Percentiles rank a stretch among this genome's conserved stretches.
These are phyloP conservation scores for Eupithecia dodoneata DNA, from an alignment of 2,888 invertebrate genomes.

Conservation along the genomic window DNA sequence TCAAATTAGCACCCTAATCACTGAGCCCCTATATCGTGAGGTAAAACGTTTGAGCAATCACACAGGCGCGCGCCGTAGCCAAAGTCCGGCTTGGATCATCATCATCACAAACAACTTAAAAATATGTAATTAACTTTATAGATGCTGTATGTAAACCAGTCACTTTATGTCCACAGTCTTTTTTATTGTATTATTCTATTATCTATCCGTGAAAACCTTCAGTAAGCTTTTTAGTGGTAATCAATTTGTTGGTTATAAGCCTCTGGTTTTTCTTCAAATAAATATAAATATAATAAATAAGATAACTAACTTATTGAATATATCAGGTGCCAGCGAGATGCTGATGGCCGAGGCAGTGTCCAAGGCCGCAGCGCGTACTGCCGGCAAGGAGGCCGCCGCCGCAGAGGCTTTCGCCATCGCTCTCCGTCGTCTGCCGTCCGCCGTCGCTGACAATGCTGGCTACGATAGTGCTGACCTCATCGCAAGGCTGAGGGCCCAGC, in stretches of 20 bases:
- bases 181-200: too few species aligned
- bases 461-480: slow-evolving; percentile 98
- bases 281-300: background rate
- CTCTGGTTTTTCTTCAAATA: too few species aligned
- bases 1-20: background rate
- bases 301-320: background rate
- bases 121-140: too few species aligned
- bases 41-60: background rate
- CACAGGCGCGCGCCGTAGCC: too few species aligned
- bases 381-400: slow-evolving; percentile 98
- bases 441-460: slow-evolving; percentile 99
- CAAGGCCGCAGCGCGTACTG: slow-evolving; percentile 91
- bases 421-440: slow-evolving; percentile 94
- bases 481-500: slow-evolving; percentile 95
- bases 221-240: too few species aligned
- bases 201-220: too few species aligned
- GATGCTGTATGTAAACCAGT: too few species aligned
- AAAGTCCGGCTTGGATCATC: background rate
- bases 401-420: slow-evolving; percentile 97
- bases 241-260: too few species aligned
- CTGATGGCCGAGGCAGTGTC: slow-evolving; percentile 97
- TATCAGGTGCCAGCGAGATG: slow-evolving; percentile 94
- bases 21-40: background rate
- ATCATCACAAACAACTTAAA: background rate
- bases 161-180: too few species aligned